Percentiles rank a stretch among this genome's conserved stretches.
Evolutionary conservation across 2,113 vertebrate genomes (phyloP).

Genomic region (Rhinogobius similis): DNA sequence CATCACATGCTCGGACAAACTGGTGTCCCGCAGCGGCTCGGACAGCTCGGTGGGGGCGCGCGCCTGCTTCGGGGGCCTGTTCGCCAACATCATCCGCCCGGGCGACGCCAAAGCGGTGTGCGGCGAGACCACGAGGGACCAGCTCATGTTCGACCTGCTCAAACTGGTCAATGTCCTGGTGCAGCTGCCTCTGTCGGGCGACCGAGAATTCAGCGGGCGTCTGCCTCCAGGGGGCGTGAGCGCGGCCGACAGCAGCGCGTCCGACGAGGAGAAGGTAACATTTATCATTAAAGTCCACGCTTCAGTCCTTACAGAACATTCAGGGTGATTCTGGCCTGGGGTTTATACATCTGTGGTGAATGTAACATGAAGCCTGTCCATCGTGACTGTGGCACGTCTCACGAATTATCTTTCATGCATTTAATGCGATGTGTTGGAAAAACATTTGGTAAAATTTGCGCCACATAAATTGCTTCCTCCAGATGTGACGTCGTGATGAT

Average conservation of each 20-base stretch:
- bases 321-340: too few relatives aligned
- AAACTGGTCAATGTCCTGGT: conserved; percentile 96
- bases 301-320: too few relatives aligned
- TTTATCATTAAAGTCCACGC: too few relatives aligned
- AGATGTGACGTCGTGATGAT: too few relatives aligned
- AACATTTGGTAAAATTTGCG: too few relatives aligned
- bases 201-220: conserved; percentile 93
- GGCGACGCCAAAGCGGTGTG: conserved; percentile 98
- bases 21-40: conserved; percentile 94
- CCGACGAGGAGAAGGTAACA: conserved; percentile 88
- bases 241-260: conserved; percentile 91
- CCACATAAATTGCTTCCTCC: too few relatives aligned
- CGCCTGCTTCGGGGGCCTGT: conserved; percentile 96
- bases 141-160: conserved; percentile 97
- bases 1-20: conserved; percentile 96
- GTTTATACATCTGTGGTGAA: too few relatives aligned
- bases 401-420: too few relatives aligned
- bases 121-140: conserved; percentile 96
- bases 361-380: too few relatives aligned
- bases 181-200: conserved; percentile 92
- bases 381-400: too few relatives aligned
- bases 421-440: too few relatives aligned
- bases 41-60: conserved; percentile 95
- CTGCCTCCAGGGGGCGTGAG: conserved; percentile 80
- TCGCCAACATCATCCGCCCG: conserved; percentile 96